phyloP scores from a whole-genome alignment of 2,113 vertebrate genomes.

The Austrofundulus limnaeus region DNA sequence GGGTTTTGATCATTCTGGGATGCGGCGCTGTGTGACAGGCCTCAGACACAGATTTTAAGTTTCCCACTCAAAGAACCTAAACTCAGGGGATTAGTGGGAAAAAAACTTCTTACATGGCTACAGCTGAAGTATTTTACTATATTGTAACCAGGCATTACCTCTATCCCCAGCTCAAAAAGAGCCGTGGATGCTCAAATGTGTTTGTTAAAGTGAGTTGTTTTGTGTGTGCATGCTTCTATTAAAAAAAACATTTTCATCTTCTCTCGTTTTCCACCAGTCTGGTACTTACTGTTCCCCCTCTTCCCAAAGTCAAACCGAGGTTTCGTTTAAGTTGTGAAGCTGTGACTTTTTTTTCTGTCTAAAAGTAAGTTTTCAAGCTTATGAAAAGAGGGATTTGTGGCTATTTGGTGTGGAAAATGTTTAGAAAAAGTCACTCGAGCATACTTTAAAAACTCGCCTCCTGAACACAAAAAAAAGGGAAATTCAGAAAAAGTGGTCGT shows the following conservation, averaged over 20 bases:
- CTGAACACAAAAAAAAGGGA: slow-evolving; percentile 7
- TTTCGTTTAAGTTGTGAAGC: slow-evolving; percentile 52
- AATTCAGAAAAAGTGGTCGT: slow-evolving; percentile 19
- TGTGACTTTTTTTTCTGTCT: slow-evolving; percentile 38
- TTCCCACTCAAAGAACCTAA: slow-evolving; percentile 57
- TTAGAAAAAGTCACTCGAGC: slow-evolving; percentile 49
- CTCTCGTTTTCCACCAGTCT: slow-evolving; percentile 22
- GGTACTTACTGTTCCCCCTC: slow-evolving; percentile 9
- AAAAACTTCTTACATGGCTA: slow-evolving; percentile 64
- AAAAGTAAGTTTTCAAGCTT: slow-evolving; percentile 49
- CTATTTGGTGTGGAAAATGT: slow-evolving; percentile 53
- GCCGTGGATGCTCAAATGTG: slow-evolving; percentile 23
- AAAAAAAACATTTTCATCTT: slow-evolving; percentile 46
- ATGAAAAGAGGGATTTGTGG: slow-evolving; percentile 59
- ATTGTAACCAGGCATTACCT: slow-evolving; percentile 35
- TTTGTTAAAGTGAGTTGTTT: slow-evolving; percentile 27
- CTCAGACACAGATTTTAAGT: slow-evolving; percentile 69
- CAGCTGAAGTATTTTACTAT: slow-evolving; percentile 57
- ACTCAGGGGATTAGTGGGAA: slow-evolving; percentile 63
- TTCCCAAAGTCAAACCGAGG: slow-evolving; percentile 46
- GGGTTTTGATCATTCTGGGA: slow-evolving; percentile 71
- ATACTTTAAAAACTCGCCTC: slow-evolving; percentile 38
- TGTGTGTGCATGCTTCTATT: slow-evolving; percentile 6
- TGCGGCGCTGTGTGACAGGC: slow-evolving; percentile 64
- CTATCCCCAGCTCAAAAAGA: slow-evolving; percentile 23